Conservation (phyloP, 1,140 invertebrate species). For the Monomorium pharaonis region DNA sequence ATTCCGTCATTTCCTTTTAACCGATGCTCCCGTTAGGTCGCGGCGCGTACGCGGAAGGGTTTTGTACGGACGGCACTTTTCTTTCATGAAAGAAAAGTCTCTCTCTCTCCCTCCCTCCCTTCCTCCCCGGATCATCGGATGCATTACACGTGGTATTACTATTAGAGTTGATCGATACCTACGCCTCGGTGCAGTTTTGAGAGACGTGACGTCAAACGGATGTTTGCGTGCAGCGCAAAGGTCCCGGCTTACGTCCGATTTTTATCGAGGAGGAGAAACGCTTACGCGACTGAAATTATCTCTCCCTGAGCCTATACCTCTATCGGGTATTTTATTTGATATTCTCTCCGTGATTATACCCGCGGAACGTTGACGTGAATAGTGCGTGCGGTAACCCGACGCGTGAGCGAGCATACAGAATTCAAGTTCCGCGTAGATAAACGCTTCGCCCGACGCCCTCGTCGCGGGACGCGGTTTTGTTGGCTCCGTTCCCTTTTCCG, state of each 20-base stretch:
- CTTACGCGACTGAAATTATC: slow-evolving; percentile 13
- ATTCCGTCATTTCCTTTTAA: neutral
- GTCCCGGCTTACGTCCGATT: slow-evolving; percentile 3
- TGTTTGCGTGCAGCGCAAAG: neutral
- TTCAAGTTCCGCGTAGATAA: slow-evolving; percentile 39
- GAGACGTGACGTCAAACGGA: slow-evolving; percentile 20
- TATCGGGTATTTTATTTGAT: neutral
- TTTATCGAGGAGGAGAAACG: neutral
- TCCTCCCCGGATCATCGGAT: too few species aligned
- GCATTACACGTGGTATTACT: neutral
- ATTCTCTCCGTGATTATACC: neutral
- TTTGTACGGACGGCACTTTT: too few species aligned
- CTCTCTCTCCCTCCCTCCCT: too few species aligned
- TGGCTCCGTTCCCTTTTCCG: neutral
- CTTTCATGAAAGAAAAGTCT: too few species aligned
- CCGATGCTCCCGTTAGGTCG: slow-evolving; percentile 35
- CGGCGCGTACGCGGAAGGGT: too few species aligned
- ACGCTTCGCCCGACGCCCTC: neutral
- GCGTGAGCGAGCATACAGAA: neutral
- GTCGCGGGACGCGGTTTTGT: neutral
- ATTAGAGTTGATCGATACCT: neutral
- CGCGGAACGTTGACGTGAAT: neutral
- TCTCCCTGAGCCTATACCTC: neutral
- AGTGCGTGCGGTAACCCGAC: neutral
- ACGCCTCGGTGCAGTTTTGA: neutral